phyloP scores from a whole-genome alignment of 2,888 invertebrate genomes.

The Entomobrya proxima region DNA sequence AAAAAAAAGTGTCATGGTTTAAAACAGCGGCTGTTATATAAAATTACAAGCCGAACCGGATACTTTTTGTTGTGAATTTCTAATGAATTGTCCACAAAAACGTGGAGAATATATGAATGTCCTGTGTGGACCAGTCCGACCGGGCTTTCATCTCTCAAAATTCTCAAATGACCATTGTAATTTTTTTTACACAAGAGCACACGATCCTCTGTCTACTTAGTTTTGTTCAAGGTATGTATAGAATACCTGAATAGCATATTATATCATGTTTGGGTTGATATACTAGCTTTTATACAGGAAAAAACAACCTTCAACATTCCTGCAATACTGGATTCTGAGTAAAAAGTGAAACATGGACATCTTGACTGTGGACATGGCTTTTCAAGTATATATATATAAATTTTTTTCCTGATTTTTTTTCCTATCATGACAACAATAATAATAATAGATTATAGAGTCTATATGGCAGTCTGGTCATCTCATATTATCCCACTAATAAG shows the following conservation, averaged over 20 bases:
- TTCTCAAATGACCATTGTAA: background rate
- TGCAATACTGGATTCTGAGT: slow-evolving; percentile 44
- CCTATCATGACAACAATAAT: background rate
- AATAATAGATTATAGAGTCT: background rate
- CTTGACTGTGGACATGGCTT: slow-evolving; percentile 56
- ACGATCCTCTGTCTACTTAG: too few species aligned
- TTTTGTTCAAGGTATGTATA: too few species aligned
- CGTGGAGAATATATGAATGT: too few species aligned
- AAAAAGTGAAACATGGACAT: slow-evolving; percentile 25
- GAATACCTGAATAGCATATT: too few species aligned
- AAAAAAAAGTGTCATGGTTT: slow-evolving; percentile 46
- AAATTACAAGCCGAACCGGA: slow-evolving; percentile 64
- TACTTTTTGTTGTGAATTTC: slow-evolving; percentile 58
- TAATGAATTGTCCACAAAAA: slow-evolving; percentile 58
- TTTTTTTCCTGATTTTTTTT: slow-evolving; percentile 27
- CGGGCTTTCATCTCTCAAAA: slow-evolving; percentile 21
- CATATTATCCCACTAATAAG: background rate
- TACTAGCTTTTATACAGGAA: background rate
- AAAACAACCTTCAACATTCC: slow-evolving; percentile 36
- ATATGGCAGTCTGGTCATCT: background rate
- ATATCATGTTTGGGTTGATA: background rate
- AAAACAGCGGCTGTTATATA: slow-evolving; percentile 48
- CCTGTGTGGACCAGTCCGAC: slow-evolving; percentile 49
- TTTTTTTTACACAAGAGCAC: background rate
- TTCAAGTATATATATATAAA: too few species aligned